Evolutionary conservation across 2,888 invertebrate genomes (phyloP).

Genomic region (Saturnia pavonia): DNA sequence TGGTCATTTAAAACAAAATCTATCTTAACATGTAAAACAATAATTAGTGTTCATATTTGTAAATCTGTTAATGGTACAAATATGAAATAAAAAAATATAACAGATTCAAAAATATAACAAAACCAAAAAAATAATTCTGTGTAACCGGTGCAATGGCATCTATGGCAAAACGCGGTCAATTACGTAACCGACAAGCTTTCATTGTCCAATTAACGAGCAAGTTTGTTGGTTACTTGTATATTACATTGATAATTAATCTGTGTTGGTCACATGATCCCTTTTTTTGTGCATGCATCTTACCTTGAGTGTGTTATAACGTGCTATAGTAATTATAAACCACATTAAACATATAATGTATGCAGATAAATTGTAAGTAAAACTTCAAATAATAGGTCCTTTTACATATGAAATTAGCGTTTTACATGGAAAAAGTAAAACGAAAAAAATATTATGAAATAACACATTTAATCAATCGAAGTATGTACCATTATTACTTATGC

Average conservation of each 20-base stretch:
- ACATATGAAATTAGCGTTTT: no score
- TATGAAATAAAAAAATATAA: neutral
- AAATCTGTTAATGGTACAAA: neutral
- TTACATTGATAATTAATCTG: neutral
- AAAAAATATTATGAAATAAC: no score
- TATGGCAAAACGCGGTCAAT: slow-evolving; percentile 9
- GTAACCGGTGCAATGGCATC: neutral
- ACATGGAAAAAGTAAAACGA: no score
- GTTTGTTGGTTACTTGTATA: slow-evolving; percentile 18
- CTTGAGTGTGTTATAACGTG: slow-evolving; percentile 15
- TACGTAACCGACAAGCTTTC: slow-evolving; percentile 19
- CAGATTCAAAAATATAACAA: neutral
- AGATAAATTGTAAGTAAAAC: no score
- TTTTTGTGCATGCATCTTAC: slow-evolving; percentile 12
- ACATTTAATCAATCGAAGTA: no score
- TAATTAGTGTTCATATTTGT: no score
- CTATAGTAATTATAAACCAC: neutral
- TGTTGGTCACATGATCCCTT: slow-evolving; percentile 21
- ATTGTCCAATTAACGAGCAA: slow-evolving; percentile 8
- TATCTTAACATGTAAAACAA: no score
- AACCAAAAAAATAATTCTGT: neutral
- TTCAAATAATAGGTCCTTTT: no score
- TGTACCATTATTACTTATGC: no score
- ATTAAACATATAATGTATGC: neutral
- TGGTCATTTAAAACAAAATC: no score